These are phyloP conservation scores for Stichodactyla helianthus DNA, from an alignment of 64 coral and sea anemone species.

Conservation along the genomic window DNA sequence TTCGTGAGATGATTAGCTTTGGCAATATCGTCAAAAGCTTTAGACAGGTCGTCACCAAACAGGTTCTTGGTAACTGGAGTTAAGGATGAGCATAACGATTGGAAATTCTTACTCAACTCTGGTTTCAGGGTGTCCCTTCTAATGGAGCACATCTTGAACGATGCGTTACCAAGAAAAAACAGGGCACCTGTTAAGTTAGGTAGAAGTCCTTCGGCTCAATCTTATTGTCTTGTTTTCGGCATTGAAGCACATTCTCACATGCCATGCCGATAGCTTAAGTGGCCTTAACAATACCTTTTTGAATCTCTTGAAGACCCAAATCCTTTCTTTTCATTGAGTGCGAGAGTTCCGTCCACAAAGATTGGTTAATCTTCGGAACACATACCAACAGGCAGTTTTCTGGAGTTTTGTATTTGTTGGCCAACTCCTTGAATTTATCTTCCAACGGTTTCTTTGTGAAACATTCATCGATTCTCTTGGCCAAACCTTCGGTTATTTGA, in stretches of 20 bases:
- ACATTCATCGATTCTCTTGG: neutral
- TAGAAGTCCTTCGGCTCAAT: neutral
- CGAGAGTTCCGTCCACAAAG: constrained; percentile 36
- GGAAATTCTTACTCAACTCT: constrained; percentile 31
- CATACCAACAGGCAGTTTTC: neutral
- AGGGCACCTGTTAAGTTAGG: neutral
- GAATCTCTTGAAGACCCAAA: constrained; percentile 38
- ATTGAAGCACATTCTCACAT: constrained; percentile 23
- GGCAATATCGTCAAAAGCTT: neutral
- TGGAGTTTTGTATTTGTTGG: constrained; percentile 7
- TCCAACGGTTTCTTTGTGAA: neutral
- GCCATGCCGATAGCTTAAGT: constrained; percentile 24
- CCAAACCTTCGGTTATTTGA: neutral
- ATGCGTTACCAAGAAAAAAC: constrained; percentile 20
- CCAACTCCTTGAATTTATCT: constrained; percentile 1
- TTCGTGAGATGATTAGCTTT: neutral
- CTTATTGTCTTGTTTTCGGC: constrained; percentile 20
- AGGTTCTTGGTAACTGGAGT: neutral
- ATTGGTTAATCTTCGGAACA: constrained; percentile 25
- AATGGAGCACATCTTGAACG: neutral
- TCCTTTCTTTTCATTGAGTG: constrained; percentile 6
- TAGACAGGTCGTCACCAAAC: constrained; percentile 10
- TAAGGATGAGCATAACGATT: constrained; percentile 5
- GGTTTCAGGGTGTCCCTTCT: constrained; percentile 18
- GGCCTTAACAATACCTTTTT: constrained; percentile 31